These are phyloP conservation scores for Cylindroiulus punctatus DNA, from an alignment of 2,888 invertebrate species.

Conservation along the genomic window DNA sequence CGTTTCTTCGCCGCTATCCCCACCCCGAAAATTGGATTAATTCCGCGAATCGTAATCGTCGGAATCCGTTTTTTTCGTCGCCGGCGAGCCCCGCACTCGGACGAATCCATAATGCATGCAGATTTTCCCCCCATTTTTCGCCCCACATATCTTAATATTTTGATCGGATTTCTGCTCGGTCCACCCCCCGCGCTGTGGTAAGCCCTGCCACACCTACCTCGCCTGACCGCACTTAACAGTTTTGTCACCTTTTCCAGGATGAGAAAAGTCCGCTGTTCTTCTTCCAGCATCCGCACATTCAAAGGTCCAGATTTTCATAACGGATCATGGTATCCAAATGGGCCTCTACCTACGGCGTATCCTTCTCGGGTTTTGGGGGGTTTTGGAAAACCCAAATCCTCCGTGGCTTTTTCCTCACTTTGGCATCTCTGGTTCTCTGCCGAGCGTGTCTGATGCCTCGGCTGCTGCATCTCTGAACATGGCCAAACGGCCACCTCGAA, in stretches of 20 bases:
- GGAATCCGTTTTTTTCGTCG: not conserved
- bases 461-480: not conserved
- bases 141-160: not conserved
- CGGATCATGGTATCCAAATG: conserved; percentile 34
- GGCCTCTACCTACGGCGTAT: not conserved
- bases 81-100: not conserved
- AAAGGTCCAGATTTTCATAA: not conserved
- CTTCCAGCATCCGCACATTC: not conserved
- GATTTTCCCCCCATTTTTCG: not conserved
- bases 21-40: not conserved
- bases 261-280: not conserved
- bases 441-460: no score
- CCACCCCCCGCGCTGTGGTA: conserved; percentile 2
- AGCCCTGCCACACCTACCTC: conserved; percentile 42
- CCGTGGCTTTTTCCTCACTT: not conserved
- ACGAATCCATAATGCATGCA: conserved; percentile 42
- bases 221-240: not conserved
- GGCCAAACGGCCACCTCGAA: conserved; percentile 24
- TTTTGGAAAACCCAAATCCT: not conserved
- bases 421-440: not conserved
- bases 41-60: not conserved
- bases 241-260: conserved; percentile 10
- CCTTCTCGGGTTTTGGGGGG: not conserved
- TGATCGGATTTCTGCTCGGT: not conserved
- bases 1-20: not conserved